These are phyloP conservation scores for Chinchilla lanigera DNA, from an alignment of 2,113 vertebrate species.

Conservation along the genomic window DNA sequence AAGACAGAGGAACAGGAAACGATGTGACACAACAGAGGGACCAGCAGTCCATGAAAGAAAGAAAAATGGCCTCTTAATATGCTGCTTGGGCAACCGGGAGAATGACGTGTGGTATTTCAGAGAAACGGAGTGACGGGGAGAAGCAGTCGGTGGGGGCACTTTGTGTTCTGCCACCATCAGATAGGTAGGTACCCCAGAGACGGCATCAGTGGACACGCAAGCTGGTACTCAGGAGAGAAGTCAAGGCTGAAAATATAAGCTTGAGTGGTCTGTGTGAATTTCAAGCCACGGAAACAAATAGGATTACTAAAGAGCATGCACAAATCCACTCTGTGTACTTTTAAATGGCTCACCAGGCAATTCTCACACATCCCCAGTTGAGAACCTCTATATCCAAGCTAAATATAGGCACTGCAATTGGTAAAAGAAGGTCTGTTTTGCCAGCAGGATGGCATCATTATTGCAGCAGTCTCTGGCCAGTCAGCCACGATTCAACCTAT, in stretches of 20 bases:
- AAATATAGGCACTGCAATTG: conserved; percentile 24
- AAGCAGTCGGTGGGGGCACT: not conserved
- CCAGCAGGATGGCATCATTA: not conserved
- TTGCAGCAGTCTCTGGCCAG: not conserved
- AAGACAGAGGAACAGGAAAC: not conserved
- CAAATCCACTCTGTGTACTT: not conserved
- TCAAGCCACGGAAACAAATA: not conserved
- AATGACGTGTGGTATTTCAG: not conserved
- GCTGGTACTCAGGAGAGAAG: not conserved
- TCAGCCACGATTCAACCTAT: not conserved
- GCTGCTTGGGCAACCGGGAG: not conserved
- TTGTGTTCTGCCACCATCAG: not conserved
- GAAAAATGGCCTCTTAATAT: not conserved
- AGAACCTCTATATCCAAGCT: conserved; percentile 36
- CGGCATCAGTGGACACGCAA: not conserved
- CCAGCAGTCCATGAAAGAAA: not conserved
- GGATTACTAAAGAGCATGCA: not conserved
- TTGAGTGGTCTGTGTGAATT: not conserved
- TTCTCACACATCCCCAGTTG: conserved; percentile 5
- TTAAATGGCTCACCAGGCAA: conserved; percentile 13
- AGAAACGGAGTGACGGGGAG: not conserved
- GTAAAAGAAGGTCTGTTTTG: conserved; percentile 22
- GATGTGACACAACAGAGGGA: not conserved
- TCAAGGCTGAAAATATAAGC: not conserved
- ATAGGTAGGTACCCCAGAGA: not conserved